Evolutionary conservation across 2,888 invertebrate species (phyloP).

Genomic region (Philereme transversata): DNA sequence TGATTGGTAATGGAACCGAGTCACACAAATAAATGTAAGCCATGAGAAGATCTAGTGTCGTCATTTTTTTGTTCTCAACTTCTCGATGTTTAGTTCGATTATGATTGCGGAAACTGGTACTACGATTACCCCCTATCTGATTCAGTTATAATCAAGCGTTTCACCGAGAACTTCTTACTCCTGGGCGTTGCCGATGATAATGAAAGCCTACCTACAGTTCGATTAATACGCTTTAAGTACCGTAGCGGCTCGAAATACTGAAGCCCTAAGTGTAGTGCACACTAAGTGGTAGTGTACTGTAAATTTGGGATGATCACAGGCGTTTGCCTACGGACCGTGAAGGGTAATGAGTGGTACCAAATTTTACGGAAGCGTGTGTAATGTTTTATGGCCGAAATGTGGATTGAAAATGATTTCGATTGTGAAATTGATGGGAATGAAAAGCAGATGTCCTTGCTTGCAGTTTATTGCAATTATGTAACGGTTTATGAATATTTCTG

Average conservation of each 20-base stretch:
- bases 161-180: conserved; percentile 61
- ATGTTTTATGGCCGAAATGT: conserved; percentile 10
- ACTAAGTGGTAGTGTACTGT: conserved; percentile 59
- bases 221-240: conserved; percentile 67
- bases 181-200: conserved; percentile 61
- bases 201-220: conserved; percentile 57
- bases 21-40: no score
- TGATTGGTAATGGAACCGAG: no score
- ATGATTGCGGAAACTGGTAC: conserved; percentile 64
- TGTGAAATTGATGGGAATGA: conserved; percentile 10
- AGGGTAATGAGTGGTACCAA: conserved; percentile 54
- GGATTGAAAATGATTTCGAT: conserved; percentile 32
- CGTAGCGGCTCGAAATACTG: conserved; percentile 57
- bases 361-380: conserved; percentile 16
- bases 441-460: conserved; percentile 10
- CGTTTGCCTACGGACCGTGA: conserved; percentile 62
- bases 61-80: not conserved
- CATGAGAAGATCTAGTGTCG: no score
- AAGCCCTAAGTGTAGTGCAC: conserved; percentile 53
- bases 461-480: not conserved
- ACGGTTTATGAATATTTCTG: not conserved
- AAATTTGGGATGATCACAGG: conserved; percentile 56
- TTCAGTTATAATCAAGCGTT: conserved; percentile 66
- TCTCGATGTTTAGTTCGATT: conserved; percentile 42
- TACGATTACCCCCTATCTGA: conserved; percentile 65